Percentiles rank a stretch among this genome's conserved stretches.
These are phyloP conservation scores for Callocephalon fimbriatum DNA, from an alignment of 2,113 vertebrate species.

Conservation along the genomic window DNA sequence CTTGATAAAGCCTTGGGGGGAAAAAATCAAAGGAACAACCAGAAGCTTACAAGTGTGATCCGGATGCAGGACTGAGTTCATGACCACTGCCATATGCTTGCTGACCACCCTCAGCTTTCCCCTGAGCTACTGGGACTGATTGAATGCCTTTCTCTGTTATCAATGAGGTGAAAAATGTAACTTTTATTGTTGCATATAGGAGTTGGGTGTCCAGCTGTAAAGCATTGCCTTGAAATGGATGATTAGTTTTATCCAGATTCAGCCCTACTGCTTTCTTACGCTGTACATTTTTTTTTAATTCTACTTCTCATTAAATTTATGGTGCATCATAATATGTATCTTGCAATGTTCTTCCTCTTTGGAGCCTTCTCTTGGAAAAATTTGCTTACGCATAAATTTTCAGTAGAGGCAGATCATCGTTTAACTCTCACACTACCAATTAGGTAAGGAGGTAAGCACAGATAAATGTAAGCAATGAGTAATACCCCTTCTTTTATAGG, in stretches of 20 bases:
- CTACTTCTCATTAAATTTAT: conserved; percentile 41
- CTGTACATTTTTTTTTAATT: neutral
- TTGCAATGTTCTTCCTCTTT: neutral
- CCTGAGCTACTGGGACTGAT: neutral
- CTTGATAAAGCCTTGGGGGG: neutral
- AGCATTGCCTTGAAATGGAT: neutral
- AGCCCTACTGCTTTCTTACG: neutral
- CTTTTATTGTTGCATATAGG: neutral
- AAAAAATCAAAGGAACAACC: neutral
- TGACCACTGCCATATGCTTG: neutral
- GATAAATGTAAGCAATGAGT: neutral
- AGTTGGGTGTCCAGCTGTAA: neutral
- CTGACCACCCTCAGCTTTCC: neutral
- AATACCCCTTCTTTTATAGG: accelerated
- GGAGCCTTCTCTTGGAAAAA: neutral
- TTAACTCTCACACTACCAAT: neutral
- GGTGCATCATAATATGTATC: neutral
- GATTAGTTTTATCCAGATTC: neutral
- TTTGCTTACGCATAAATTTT: neutral
- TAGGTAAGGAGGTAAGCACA: neutral
- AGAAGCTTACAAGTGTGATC: neutral
- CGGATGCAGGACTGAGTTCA: neutral
- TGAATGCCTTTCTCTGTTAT: neutral
- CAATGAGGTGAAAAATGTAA: neutral
- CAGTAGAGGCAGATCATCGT: neutral